These are phyloP conservation scores for Unio pictorum DNA, from an alignment of 2,888 invertebrate species.

Conservation along the genomic window DNA sequence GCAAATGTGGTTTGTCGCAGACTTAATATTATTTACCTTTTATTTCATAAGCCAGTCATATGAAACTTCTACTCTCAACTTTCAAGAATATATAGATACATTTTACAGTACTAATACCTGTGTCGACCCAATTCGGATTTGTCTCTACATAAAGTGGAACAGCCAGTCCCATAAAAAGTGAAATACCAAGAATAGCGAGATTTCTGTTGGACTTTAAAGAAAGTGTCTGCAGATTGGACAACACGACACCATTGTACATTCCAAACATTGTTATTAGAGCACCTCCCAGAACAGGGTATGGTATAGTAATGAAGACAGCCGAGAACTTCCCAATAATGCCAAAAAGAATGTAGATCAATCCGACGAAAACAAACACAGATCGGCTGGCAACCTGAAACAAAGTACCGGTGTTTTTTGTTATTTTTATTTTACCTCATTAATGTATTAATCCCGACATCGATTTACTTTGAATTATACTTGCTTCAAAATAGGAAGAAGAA, in stretches of 20 bases:
- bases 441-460: no score
- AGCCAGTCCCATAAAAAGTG: conserved; percentile 85
- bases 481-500: neutral
- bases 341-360: conserved; percentile 69
- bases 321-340: conserved; percentile 72
- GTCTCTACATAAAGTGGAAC: conserved; percentile 46
- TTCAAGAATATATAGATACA: no score
- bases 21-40: no score
- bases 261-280: conserved; percentile 59
- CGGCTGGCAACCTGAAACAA: conserved; percentile 69
- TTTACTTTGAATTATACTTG: no score
- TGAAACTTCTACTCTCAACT: no score
- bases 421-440: no score
- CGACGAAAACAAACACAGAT: conserved; percentile 69
- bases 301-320: conserved; percentile 72
- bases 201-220: conserved; percentile 84
- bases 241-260: conserved; percentile 50
- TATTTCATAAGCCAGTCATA: no score
- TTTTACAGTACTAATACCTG: conserved; percentile 13
- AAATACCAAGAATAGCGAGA: conserved; percentile 86
- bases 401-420: neutral
- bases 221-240: conserved; percentile 45
- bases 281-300: conserved; percentile 72
- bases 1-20: no score
- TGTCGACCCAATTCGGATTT: conserved; percentile 15